A percentile compares a stretch with the other conserved stretches of the same genome.
Conservation (phyloP, 2,888 invertebrate species). For the Rotaria sp. region DNA sequence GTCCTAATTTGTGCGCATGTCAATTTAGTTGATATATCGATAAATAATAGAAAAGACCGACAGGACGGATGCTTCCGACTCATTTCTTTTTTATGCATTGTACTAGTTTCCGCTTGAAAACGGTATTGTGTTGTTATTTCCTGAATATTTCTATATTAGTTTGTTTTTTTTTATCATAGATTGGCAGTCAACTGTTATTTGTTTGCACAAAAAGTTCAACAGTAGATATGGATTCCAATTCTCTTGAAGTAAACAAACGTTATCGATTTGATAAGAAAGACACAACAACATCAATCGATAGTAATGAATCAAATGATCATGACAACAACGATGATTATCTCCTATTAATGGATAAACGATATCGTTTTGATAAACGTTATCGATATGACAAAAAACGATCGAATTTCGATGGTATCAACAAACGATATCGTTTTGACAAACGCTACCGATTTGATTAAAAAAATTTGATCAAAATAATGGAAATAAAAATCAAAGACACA, state of each 20-base stretch:
- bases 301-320: neutral
- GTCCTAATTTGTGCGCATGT: neutral
- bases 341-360: constrained; percentile 19
- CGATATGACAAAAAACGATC: constrained; percentile 30
- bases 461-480: neutral
- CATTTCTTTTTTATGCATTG: neutral
- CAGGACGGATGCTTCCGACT: neutral
- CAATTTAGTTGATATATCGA: neutral
- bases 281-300: neutral
- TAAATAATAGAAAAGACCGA: neutral
- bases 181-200: constrained; percentile 9
- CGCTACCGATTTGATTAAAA: constrained; percentile 37
- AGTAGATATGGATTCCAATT: neutral
- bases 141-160: too few species aligned
- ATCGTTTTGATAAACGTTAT: constrained; percentile 39
- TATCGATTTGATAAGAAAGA: constrained; percentile 34
- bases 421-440: constrained; percentile 34
- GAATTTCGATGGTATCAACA: neutral
- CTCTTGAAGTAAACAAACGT: constrained; percentile 12
- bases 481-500: neutral
- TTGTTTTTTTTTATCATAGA: neutral
- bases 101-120: neutral
- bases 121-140: too few species aligned
- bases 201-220: neutral
- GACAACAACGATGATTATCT: neutral